A percentile compares a stretch with the other conserved stretches of the same genome.
phyloP scores from a whole-genome alignment of 2,797 vertebrate species.

The Hyperoplus immaculatus region DNA sequence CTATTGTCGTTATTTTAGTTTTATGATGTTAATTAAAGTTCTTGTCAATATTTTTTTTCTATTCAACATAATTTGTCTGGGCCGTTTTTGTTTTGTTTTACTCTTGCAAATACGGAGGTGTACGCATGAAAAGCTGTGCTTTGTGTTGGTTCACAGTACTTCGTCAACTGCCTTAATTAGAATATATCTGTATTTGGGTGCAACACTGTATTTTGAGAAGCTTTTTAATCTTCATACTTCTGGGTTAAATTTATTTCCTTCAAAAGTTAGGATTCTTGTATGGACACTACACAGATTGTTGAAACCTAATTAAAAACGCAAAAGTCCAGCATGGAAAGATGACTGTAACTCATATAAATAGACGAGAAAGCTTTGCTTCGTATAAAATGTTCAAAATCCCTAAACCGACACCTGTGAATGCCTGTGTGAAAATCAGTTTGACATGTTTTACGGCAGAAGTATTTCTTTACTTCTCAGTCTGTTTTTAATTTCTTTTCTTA shows the following conservation, averaged over 20 bases:
- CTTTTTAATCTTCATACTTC: conserved; percentile 41
- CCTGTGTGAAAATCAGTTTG: conserved; percentile 27
- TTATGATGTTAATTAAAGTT: conserved; percentile 61
- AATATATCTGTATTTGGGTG: conserved; percentile 47
- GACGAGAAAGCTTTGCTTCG: conserved; percentile 25
- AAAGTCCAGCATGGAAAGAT: neutral
- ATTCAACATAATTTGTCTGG: conserved; percentile 58
- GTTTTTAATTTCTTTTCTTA: conserved; percentile 24
- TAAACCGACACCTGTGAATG: conserved; percentile 63
- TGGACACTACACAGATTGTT: conserved; percentile 32
- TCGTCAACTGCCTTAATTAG: conserved; percentile 80
- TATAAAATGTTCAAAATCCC: conserved; percentile 32
- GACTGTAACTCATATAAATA: conserved; percentile 10
- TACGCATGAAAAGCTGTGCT: conserved; percentile 45
- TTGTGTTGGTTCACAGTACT: conserved; percentile 53
- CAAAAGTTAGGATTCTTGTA: conserved; percentile 10
- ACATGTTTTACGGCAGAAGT: conserved; percentile 38
- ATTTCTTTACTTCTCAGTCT: conserved; percentile 54
- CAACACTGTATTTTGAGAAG: conserved; percentile 39
- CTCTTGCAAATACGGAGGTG: conserved; percentile 47
- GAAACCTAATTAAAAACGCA: too few species aligned
- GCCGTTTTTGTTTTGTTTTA: conserved; percentile 55
- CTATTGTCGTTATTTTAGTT: conserved; percentile 55
- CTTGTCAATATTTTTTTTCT: conserved; percentile 57
- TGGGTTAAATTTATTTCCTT: conserved; percentile 22